A percentile compares a stretch with the other conserved stretches of the same genome.
Evolutionary conservation across 2,888 invertebrate species (phyloP).

Genomic region (Cephalotes varians): DNA sequence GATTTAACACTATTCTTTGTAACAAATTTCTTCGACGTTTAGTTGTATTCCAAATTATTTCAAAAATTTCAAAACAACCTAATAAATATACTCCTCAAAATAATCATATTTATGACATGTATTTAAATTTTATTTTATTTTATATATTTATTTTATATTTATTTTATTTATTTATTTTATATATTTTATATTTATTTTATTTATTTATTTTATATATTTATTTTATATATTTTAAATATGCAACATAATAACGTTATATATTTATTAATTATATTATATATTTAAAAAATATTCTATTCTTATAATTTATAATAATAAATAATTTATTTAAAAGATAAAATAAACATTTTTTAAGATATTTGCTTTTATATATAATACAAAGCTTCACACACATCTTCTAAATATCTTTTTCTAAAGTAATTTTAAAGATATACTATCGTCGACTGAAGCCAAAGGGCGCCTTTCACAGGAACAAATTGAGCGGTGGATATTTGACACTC

Average conservation of each 20-base stretch:
- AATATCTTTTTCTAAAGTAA: neutral
- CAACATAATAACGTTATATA: no score
- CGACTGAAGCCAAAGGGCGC: neutral
- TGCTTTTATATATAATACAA: neutral
- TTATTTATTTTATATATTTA: no score
- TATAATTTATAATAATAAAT: no score
- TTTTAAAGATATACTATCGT: neutral
- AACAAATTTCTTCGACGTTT: neutral
- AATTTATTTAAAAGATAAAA: neutral
- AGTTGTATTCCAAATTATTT: neutral
- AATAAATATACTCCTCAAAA: neutral
- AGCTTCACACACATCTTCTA: neutral
- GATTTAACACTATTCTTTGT: neutral
- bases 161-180: no score
- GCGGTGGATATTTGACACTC: neutral
- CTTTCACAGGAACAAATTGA: neutral
- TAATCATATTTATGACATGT: neutral
- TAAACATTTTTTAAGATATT: neutral
- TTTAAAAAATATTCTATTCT: neutral
- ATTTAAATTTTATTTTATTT: no score
- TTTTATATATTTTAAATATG: no score
- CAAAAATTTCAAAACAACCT: neutral
- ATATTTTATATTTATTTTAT: no score
- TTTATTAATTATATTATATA: no score
- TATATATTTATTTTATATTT: no score